Conservation (phyloP, 2,888 invertebrate species). For the Stomorhina lunata region DNA sequence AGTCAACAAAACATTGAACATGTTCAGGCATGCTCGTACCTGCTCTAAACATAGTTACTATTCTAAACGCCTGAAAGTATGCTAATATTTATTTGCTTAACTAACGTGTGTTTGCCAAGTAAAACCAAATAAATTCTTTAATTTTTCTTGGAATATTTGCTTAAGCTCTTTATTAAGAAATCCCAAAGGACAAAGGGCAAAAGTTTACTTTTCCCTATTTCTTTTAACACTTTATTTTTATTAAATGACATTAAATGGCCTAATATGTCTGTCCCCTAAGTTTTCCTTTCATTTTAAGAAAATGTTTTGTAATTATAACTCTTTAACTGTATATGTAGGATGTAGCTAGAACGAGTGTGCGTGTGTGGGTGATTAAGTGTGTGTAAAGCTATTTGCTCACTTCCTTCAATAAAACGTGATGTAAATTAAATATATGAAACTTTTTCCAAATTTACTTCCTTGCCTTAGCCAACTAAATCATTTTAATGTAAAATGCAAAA, state of each 20-base stretch:
- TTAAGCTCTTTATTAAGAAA: not conserved
- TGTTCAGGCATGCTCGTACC: no score
- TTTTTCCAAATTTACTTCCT: not conserved
- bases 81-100: not conserved
- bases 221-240: not conserved
- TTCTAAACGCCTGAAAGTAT: not conserved
- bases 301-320: slow-evolving; percentile 30
- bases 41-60: no score
- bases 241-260: slow-evolving; percentile 23
- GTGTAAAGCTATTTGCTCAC: not conserved
- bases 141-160: not conserved
- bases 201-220: not conserved
- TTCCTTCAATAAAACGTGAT: slow-evolving; percentile 26
- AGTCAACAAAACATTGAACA: no score
- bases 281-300: not conserved
- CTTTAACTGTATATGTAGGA: not conserved
- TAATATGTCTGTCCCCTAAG: not conserved
- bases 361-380: not conserved
- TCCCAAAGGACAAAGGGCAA: slow-evolving; percentile 13
- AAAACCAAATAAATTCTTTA: not conserved
- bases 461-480: not conserved
- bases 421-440: not conserved
- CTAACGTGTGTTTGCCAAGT: not conserved
- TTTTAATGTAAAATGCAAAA: not conserved
- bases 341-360: not conserved